Conservation (phyloP, 2,888 invertebrate genomes). For the Tetramorium bicarinatum region DNA sequence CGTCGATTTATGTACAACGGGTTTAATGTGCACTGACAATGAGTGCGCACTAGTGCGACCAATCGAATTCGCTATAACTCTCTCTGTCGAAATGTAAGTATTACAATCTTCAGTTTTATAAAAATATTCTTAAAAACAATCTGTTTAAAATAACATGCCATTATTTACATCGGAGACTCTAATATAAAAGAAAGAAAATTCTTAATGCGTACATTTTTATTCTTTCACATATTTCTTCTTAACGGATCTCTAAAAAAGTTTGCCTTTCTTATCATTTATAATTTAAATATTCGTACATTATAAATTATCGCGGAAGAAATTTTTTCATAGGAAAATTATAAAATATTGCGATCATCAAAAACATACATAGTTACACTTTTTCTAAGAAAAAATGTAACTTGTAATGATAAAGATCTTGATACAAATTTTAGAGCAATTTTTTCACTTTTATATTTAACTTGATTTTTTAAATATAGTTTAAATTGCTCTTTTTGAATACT, state of each 20-base stretch:
- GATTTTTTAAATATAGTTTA: background rate
- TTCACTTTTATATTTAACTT: background rate
- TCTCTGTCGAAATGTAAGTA: background rate
- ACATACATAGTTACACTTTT: no score
- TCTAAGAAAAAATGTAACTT: no score
- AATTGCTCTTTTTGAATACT: background rate
- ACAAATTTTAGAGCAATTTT: background rate
- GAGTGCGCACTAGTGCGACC: no score
- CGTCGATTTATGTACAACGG: no score
- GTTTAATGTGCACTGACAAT: no score
- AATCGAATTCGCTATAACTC: no score
- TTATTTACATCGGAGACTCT: slow-evolving; percentile 61
- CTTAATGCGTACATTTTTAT: background rate
- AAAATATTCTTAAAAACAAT: slow-evolving; percentile 66
- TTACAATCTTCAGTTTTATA: slow-evolving; percentile 61
- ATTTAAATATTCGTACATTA: slow-evolving; percentile 12
- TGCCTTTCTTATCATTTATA: no score
- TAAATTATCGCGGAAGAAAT: background rate
- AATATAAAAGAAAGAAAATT: slow-evolving; percentile 6
- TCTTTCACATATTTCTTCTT: background rate
- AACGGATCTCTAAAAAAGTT: background rate
- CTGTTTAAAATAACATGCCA: slow-evolving; percentile 59
- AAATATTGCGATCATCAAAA: no score
- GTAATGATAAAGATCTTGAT: background rate
- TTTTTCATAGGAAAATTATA: background rate